Percentiles rank a stretch among this genome's conserved stretches.
Conservation (phyloP, 2,113 vertebrate species). For the Tachysurus fulvidraco region DNA sequence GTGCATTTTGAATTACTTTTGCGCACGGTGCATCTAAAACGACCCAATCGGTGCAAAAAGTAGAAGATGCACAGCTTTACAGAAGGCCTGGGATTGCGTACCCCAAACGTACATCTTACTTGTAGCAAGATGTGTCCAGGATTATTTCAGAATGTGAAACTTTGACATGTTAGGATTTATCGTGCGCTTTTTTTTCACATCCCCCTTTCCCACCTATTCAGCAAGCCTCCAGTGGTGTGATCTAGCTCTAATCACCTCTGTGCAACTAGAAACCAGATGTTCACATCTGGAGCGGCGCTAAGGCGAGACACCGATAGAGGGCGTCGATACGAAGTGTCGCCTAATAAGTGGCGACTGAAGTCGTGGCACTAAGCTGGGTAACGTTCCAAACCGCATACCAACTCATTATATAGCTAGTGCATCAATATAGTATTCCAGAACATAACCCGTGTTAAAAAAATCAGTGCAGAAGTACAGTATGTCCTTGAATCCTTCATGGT, state of each 20-base stretch:
- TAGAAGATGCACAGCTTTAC: background rate
- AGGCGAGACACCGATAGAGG: constrained; percentile 53
- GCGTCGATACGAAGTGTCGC: constrained; percentile 51
- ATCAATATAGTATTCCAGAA: constrained; percentile 14
- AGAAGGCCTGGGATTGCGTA: background rate
- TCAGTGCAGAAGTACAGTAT: background rate
- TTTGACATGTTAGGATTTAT: background rate
- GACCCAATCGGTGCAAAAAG: background rate
- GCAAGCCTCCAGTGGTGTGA: background rate
- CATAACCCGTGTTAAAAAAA: background rate
- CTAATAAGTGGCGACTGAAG: constrained; percentile 44
- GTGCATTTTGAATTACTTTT: background rate
- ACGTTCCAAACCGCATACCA: constrained; percentile 23
- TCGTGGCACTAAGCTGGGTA: constrained; percentile 53
- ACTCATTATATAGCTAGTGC: background rate
- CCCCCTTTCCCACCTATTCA: background rate
- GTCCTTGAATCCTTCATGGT: background rate
- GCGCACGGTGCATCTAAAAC: background rate
- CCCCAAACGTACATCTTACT: too few species aligned
- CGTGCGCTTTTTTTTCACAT: background rate
- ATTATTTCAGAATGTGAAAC: background rate
- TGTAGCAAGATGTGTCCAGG: background rate
- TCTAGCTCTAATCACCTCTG: background rate
- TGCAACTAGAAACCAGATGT: constrained; percentile 67
- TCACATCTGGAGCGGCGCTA: constrained; percentile 65